These are phyloP conservation scores for Mobula birostris DNA, from an alignment of 2,113 vertebrate species.

Conservation along the genomic window DNA sequence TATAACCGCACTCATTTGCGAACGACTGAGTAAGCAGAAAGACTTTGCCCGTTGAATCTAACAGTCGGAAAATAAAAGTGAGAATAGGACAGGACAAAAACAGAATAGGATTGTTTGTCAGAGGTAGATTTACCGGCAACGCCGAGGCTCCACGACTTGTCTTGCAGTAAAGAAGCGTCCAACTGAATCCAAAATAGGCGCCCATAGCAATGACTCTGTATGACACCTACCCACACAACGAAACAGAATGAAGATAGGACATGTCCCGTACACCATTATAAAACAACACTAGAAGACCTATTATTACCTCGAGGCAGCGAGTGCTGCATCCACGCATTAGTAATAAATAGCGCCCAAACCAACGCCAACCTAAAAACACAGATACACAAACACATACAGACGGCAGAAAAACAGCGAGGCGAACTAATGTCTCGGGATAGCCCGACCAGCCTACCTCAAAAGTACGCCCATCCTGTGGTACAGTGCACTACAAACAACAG, in stretches of 20 bases:
- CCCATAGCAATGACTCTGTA: neutral
- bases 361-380: neutral
- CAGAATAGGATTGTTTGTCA: too few relatives aligned
- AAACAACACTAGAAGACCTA: neutral
- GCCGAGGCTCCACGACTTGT: neutral
- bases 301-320: neutral
- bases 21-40: neutral
- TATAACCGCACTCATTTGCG: slow-evolving; percentile 47
- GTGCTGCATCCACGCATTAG: neutral
- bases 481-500: neutral
- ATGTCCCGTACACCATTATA: neutral
- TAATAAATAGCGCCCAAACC: neutral
- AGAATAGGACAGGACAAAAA: neutral
- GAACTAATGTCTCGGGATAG: neutral
- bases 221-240: neutral
- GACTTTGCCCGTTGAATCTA: neutral
- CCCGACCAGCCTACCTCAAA: neutral
- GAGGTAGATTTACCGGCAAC: neutral
- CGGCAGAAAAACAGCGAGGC: too few relatives aligned
- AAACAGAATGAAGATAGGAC: neutral
- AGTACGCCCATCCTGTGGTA: neutral
- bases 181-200: neutral
- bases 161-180: neutral
- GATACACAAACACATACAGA: neutral
- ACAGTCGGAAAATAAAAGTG: neutral